Evolutionary conservation across 2,888 invertebrate genomes (phyloP).

Genomic region (Diaprepes abbreviatus): DNA sequence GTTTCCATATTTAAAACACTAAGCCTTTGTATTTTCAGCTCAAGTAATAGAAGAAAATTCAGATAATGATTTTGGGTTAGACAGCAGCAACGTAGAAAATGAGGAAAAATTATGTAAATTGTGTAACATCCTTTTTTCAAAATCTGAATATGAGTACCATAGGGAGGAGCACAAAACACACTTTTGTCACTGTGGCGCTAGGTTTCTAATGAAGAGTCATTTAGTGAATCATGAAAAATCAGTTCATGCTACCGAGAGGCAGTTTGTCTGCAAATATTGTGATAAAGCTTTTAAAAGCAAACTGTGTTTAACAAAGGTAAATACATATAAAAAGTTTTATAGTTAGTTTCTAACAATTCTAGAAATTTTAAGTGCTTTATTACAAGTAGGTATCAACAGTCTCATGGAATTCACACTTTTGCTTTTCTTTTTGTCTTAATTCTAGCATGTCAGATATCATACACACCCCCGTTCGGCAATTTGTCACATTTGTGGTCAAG

Average conservation of each 20-base stretch:
- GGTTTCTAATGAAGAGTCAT: background rate
- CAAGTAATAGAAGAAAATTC: background rate
- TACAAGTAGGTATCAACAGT: too few relatives aligned
- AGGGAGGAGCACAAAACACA: background rate
- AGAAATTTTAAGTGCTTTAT: too few relatives aligned
- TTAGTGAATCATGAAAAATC: background rate
- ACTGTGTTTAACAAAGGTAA: background rate
- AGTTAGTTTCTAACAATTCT: too few relatives aligned
- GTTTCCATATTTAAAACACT: background rate
- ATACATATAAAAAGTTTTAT: too few relatives aligned
- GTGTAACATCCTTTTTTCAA: background rate
- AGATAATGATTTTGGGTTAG: background rate
- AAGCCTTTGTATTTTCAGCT: background rate
- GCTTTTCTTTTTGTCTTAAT: too few relatives aligned
- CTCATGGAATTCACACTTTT: too few relatives aligned
- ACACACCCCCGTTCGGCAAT: constrained; percentile 3
- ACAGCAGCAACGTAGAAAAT: background rate
- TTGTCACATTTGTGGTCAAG: constrained; percentile 1
- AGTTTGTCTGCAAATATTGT: constrained; percentile 6
- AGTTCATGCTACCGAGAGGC: background rate
- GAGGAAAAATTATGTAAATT: background rate
- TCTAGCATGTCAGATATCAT: background rate
- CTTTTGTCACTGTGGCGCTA: background rate
- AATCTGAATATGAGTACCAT: background rate
- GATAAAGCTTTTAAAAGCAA: constrained; percentile 2